Percentiles rank a stretch among this genome's conserved stretches.
Conservation (phyloP, 2,797 vertebrate genomes). For the Erpetoichthys calabaricus region DNA sequence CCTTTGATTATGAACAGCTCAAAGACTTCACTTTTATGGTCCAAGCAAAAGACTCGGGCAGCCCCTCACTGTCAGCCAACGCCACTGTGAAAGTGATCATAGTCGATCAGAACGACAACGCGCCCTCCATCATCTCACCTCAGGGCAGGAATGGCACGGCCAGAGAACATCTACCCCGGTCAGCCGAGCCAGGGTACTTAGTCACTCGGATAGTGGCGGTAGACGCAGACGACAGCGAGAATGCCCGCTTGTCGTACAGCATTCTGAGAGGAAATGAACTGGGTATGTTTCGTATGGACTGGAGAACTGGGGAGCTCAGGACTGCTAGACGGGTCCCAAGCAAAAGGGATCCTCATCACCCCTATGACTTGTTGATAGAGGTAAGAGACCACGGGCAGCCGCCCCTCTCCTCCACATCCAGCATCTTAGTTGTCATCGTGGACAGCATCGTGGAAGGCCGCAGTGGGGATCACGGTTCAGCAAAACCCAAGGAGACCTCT, state of each 20-base stretch:
- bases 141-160: slow-evolving; percentile 84
- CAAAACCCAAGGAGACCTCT: slow-evolving; percentile 59
- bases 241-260: slow-evolving; percentile 84
- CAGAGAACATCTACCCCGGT: slow-evolving; percentile 72
- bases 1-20: slow-evolving; percentile 90
- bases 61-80: slow-evolving; percentile 63
- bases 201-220: slow-evolving; percentile 81
- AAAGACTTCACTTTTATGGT: slow-evolving; percentile 90
- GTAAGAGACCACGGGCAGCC: slow-evolving; percentile 90
- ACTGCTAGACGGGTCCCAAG: slow-evolving; percentile 68
- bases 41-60: slow-evolving; percentile 69
- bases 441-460: slow-evolving; percentile 63
- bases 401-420: slow-evolving; percentile 79
- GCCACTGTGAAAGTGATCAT: slow-evolving; percentile 79
- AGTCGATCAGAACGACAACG: slow-evolving; percentile 90
- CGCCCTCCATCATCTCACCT: slow-evolving; percentile 73
- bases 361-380: slow-evolving; percentile 81
- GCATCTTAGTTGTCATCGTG: slow-evolving; percentile 71
- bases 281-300: slow-evolving; percentile 87
- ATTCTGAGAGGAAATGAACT: slow-evolving; percentile 85
- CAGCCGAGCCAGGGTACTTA: slow-evolving; percentile 83
- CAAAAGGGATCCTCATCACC: slow-evolving; percentile 75
- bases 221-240: slow-evolving; percentile 84
- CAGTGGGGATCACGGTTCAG: slow-evolving; percentile 36
- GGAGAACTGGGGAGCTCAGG: slow-evolving; percentile 84